Conservation (phyloP, 2,888 invertebrate species). For the Tricholauxania praeusta region DNA sequence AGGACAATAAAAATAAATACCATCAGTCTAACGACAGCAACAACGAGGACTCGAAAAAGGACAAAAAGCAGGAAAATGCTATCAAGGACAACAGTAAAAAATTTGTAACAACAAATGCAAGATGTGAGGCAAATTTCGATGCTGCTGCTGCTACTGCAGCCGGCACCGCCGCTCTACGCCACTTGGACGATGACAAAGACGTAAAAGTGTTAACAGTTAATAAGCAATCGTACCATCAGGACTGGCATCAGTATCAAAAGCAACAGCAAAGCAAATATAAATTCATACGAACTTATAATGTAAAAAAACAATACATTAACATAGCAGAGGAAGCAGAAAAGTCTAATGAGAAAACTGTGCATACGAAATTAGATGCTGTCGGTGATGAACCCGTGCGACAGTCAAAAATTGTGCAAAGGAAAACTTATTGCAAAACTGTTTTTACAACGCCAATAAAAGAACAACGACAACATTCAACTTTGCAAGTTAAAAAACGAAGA, state of each 20-base stretch:
- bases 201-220: constrained; percentile 33
- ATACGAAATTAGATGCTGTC: too few relatives aligned
- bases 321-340: neutral
- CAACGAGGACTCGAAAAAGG: constrained; percentile 34
- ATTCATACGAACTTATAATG: constrained; percentile 31
- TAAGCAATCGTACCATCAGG: neutral
- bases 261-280: constrained; percentile 26
- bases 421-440: too few relatives aligned
- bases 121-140: neutral
- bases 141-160: neutral
- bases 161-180: neutral
- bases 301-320: constrained; percentile 24
- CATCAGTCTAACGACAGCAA: constrained; percentile 35
- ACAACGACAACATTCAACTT: too few relatives aligned
- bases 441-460: too few relatives aligned
- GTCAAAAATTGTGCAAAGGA: too few relatives aligned
- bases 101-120: neutral
- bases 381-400: too few relatives aligned
- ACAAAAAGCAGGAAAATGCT: constrained; percentile 10
- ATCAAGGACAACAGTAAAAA: constrained; percentile 12
- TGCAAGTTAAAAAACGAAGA: too few relatives aligned
- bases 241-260: constrained; percentile 25
- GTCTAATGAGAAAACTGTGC: neutral
- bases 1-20: constrained; percentile 34
- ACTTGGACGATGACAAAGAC: constrained; percentile 42